Conservation (phyloP, 2,888 invertebrate genomes). For the Osedax frankpressi region DNA sequence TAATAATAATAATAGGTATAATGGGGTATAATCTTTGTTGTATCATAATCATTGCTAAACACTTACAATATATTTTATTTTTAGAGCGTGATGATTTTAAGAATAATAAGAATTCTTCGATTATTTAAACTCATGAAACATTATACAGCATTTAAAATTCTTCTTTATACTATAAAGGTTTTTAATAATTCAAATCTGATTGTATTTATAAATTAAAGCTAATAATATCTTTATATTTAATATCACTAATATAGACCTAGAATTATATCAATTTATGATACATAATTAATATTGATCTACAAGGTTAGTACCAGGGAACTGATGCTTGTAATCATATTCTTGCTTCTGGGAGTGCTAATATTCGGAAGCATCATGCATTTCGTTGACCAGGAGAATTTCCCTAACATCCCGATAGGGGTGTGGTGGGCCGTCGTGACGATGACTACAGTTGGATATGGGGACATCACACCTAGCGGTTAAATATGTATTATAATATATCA, state of each 20-base stretch:
- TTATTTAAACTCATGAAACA: constrained; percentile 47
- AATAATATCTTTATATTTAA: too few species aligned
- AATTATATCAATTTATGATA: too few species aligned
- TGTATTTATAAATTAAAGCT: too few species aligned
- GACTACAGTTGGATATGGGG: constrained; percentile 46
- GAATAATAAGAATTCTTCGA: constrained; percentile 39
- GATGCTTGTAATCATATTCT: constrained; percentile 41
- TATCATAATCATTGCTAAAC: too few species aligned
- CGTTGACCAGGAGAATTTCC: constrained; percentile 38
- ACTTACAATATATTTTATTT: too few species aligned
- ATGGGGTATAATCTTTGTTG: too few species aligned
- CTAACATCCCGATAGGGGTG: constrained; percentile 42
- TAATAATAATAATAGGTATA: neutral
- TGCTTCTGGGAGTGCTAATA: constrained; percentile 42
- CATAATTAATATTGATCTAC: too few species aligned
- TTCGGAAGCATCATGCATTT: constrained; percentile 44
- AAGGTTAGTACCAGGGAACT: constrained; percentile 37
- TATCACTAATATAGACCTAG: too few species aligned
- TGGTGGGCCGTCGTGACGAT: constrained; percentile 47
- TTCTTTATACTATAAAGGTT: constrained; percentile 42
- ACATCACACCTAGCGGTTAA: constrained; percentile 35
- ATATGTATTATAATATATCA: too few species aligned
- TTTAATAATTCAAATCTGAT: too few species aligned
- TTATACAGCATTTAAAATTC: constrained; percentile 43
- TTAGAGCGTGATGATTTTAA: constrained; percentile 33